Conservation (phyloP, 2,888 invertebrate genomes). For the Caenorhabditis auriculariae region DNA sequence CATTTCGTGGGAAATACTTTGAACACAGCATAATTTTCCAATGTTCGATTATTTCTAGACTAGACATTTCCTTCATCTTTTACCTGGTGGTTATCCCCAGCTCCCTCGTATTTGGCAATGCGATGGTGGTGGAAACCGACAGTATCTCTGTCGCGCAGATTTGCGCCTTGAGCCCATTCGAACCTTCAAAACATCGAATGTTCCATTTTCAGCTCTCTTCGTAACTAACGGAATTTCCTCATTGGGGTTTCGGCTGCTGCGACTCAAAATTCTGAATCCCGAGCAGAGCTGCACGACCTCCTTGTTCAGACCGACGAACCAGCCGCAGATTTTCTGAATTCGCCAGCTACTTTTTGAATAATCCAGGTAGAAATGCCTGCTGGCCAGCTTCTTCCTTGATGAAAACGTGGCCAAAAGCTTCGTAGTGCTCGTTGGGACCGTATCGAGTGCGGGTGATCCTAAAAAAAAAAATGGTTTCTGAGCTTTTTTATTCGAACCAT, state of each 20-base stretch:
- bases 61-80: neutral
- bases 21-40: no score
- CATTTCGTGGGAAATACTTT: no score
- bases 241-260: slow-evolving; percentile 24
- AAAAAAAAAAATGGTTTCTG: neutral
- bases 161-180: slow-evolving; percentile 34
- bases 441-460: slow-evolving; percentile 44
- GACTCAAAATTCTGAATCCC: slow-evolving; percentile 46
- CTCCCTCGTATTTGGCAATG: slow-evolving; percentile 33
- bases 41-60: neutral
- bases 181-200: slow-evolving; percentile 19
- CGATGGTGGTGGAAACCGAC: slow-evolving; percentile 42
- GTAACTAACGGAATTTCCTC: slow-evolving; percentile 26
- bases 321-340: slow-evolving; percentile 38
- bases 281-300: slow-evolving; percentile 45
- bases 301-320: slow-evolving; percentile 36
- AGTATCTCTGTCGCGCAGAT: slow-evolving; percentile 15
- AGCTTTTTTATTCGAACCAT: neutral
- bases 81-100: slow-evolving; percentile 2
- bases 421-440: slow-evolving; percentile 33
- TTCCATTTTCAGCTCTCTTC: neutral
- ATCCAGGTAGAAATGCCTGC: no score
- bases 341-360: no score
- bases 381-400: slow-evolving; percentile 26
- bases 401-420: slow-evolving; percentile 47